phyloP scores from a whole-genome alignment of 2,888 invertebrate genomes.

The Tiphia femorata region DNA sequence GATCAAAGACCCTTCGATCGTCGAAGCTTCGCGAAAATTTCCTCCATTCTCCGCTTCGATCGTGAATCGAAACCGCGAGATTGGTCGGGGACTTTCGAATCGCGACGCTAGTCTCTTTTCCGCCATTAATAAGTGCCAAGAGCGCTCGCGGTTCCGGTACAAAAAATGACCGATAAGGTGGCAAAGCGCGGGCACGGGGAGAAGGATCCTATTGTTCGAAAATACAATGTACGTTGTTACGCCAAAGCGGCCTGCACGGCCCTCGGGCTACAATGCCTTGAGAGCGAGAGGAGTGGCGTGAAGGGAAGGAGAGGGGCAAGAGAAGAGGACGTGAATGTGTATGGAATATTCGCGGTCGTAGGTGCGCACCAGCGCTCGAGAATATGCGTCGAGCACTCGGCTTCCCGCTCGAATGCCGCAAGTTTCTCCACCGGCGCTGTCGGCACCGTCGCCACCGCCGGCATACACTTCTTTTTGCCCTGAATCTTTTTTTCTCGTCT shows the following conservation, averaged over 20 bases:
- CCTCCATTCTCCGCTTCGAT: constrained; percentile 9
- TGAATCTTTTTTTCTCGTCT: constrained; percentile 13
- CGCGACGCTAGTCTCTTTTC: constrained; percentile 17
- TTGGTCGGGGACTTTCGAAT: not conserved
- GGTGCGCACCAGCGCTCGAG: not conserved
- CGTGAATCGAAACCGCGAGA: constrained; percentile 23
- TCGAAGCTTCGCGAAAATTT: no score
- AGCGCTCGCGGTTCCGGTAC: constrained; percentile 37
- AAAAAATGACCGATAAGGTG: constrained; percentile 36
- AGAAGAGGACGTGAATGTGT: constrained; percentile 2
- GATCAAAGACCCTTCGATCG: no score
- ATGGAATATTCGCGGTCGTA: not conserved
- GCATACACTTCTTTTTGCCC: no score
- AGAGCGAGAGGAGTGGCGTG: constrained; percentile 27
- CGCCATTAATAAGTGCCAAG: constrained; percentile 42
- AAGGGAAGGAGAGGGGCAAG: constrained; percentile 12
- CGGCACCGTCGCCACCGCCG: no score
- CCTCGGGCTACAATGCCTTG: constrained; percentile 46
- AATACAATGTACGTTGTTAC: constrained; percentile 56
- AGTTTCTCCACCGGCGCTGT: no score
- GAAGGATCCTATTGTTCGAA: constrained; percentile 52
- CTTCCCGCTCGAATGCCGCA: no score
- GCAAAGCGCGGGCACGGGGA: constrained; percentile 8
- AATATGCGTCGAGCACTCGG: not conserved
- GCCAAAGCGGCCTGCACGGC: constrained; percentile 47